Base-by-base conservation (phyloP, 2,888 invertebrate genomes). In the Bombyx huttoni region DNA sequence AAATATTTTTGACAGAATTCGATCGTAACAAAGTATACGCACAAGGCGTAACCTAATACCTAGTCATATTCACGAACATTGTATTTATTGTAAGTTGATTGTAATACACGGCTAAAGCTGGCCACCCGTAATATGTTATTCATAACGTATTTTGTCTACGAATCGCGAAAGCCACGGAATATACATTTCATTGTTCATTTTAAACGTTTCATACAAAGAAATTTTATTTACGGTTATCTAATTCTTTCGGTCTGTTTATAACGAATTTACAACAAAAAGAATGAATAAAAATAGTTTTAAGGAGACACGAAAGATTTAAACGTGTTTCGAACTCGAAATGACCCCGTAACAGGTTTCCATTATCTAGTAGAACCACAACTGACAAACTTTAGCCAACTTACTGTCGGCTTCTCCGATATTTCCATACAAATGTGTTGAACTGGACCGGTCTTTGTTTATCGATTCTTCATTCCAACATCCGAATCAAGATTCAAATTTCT, bases 401-500 rank as follows among this genome's bases (percentile, higher is more conserved):
- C 40, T 10, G 40, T 10, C 40, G 55, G 58, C 54, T 55, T 53
- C 54, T 63, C 51, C 40, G 54, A 62, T 58, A 75, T 78, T 76
- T 70, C 67, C 75, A 77, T 79, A 73, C 71, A 73, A 75, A 79
- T 78, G 68, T 67, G 65, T 64, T 67, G 62, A 60, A 60, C 58
- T 54, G 60, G 63, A 78, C 78, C 73, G 76, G 78, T 80, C 71
- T 72, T 68, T 68, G 67, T 70, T 71, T 70, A 68, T 65, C 60
- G 60, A 68, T 66, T 67, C 63, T 64, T 66, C 56, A 65, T 64
- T 62, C 58, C 54, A 55, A 56, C 55, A 55, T 40, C 7, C 40
- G 40, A 40, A 40, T 40, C 40, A 40, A 12, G 40, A 40, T 40
- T 40, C 12, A 40, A 12, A 40, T 40, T 40, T 40, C 40, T 40